These are phyloP conservation scores for Centrocercus urophasianus DNA, from an alignment of 2,113 vertebrate species.

Conservation along the genomic window DNA sequence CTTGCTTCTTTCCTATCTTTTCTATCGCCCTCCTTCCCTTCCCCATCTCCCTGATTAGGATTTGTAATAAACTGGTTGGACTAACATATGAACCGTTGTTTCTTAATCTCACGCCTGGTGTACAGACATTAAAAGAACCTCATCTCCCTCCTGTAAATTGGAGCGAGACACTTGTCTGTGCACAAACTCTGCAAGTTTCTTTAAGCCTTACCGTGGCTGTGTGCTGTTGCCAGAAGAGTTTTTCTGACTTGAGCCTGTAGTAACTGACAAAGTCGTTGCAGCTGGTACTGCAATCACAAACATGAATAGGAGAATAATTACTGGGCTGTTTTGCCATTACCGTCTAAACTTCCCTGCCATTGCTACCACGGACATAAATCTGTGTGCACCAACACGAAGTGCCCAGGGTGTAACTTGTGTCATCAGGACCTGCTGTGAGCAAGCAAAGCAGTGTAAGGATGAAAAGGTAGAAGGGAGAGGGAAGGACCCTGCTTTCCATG, in stretches of 20 bases:
- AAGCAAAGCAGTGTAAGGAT: background rate
- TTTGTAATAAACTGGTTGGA: too few relatives aligned
- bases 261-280: fast-evolving
- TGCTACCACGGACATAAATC: background rate
- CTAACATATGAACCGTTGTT: too few relatives aligned
- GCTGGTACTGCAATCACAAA: background rate
- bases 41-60: too few relatives aligned
- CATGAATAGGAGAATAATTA: background rate
- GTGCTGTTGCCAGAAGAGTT: background rate
- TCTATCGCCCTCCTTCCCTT: too few relatives aligned
- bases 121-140: too few relatives aligned
- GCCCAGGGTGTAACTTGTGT: background rate
- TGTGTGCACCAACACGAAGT: background rate
- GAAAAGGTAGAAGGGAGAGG: background rate
- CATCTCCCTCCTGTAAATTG: too few relatives aligned
- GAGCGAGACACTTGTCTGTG: background rate
- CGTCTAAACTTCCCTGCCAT: background rate
- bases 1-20: too few relatives aligned
- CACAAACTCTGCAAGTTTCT: background rate
- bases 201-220: background rate
- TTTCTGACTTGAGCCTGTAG: fast-evolving
- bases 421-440: background rate
- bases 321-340: background rate
- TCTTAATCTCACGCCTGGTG: too few relatives aligned
- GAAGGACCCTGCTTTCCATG: background rate